Conservation (phyloP, 2,888 invertebrate genomes). For the Stictocephala bisonia region DNA sequence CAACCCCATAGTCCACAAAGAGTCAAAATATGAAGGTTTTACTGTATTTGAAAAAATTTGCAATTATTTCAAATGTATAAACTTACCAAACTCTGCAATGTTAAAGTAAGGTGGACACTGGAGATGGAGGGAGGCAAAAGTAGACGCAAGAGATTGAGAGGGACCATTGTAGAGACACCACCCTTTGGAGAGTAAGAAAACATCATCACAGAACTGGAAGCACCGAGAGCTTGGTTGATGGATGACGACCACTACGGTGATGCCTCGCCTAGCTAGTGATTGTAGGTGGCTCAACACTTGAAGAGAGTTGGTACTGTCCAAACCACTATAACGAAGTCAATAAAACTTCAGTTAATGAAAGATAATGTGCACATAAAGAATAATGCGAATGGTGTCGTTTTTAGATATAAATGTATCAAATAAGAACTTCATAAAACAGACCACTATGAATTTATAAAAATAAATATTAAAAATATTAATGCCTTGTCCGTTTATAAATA, state of each 20-base stretch:
- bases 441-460: no score
- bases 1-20: no score
- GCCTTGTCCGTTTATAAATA: no score
- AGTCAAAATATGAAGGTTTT: no score
- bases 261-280: constrained; percentile 72
- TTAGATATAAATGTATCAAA: no score
- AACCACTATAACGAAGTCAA: constrained; percentile 68
- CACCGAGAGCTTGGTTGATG: constrained; percentile 84
- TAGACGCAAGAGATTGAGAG: constrained; percentile 70
- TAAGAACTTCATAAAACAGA: no score
- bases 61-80: no score
- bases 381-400: no score
- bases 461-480: no score
- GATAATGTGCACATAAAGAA: no score
- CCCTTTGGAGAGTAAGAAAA: constrained; percentile 77
- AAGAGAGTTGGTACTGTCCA: constrained; percentile 75
- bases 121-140: constrained; percentile 71
- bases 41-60: no score
- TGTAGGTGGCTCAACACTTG: constrained; percentile 73
- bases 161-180: constrained; percentile 79
- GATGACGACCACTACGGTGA: constrained; percentile 81
- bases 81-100: constrained; percentile 79
- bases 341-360: no score
- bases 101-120: constrained; percentile 82
- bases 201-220: constrained; percentile 78